phyloP scores from a whole-genome alignment of 2,113 vertebrate genomes.

The Ivindomyrus marchei region DNA sequence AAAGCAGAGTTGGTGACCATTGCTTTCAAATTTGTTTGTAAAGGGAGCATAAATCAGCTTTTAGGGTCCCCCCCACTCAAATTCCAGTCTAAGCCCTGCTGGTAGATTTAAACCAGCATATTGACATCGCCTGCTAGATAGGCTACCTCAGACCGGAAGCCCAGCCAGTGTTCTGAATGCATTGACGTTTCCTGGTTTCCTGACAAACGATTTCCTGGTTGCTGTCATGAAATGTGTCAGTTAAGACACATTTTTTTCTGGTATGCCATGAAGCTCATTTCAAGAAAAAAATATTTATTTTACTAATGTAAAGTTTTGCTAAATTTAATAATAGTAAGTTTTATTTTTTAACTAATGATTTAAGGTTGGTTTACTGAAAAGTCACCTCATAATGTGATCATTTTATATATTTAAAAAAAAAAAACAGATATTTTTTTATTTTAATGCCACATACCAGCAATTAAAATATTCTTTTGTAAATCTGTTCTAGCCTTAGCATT shows the following conservation, averaged over 20 bases:
- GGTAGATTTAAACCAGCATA: too few species aligned
- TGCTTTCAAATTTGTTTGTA: too few species aligned
- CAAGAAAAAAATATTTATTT: background rate
- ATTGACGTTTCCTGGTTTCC: background rate
- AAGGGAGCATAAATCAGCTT: too few species aligned
- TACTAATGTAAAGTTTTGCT: background rate
- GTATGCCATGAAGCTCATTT: background rate
- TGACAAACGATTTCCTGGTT: background rate
- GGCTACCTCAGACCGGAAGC: background rate
- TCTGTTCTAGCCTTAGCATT: too few species aligned
- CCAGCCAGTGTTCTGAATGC: background rate
- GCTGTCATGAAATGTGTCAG: background rate
- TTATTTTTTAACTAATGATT: background rate
- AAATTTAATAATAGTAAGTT: background rate
- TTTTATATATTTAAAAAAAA: background rate
- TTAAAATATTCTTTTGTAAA: background rate
- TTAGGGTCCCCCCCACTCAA: too few species aligned
- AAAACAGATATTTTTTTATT: background rate
- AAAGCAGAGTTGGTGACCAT: too few species aligned
- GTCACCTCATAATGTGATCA: background rate
- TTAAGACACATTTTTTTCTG: background rate
- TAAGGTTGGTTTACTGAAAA: background rate
- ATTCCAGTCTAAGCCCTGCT: too few species aligned
- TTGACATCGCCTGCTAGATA: too few species aligned
- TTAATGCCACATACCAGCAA: background rate